A percentile compares a stretch with the other conserved stretches of the same genome.
phyloP scores from a whole-genome alignment of 2,888 invertebrate species.

The Alentia gelatinosa region DNA sequence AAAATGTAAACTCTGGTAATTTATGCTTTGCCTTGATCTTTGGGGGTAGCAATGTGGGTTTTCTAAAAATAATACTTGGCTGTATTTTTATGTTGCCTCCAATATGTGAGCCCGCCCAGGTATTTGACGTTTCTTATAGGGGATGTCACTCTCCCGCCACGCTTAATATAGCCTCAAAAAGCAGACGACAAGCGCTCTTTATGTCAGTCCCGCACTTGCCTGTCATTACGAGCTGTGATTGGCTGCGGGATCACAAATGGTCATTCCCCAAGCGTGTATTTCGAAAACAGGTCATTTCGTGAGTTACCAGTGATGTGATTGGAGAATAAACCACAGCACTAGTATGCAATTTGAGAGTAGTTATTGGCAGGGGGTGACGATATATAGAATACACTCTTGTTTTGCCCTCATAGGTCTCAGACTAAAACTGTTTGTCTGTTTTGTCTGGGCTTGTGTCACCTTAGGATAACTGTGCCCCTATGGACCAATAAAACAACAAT shows the following conservation, averaged over 20 bases:
- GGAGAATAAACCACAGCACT: background rate
- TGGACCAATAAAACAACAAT: background rate
- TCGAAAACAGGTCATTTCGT: background rate
- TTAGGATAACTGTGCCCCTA: background rate
- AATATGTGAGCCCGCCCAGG: too few relatives aligned
- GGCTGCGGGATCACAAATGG: background rate
- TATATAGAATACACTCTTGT: background rate
- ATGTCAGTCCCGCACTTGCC: background rate
- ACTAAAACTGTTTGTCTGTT: background rate
- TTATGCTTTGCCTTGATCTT: too few relatives aligned
- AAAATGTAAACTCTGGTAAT: too few relatives aligned
- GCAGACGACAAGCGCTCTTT: slow-evolving; percentile 29
- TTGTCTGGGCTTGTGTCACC: background rate
- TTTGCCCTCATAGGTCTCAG: background rate
- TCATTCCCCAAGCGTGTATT: background rate
- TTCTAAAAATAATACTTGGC: too few relatives aligned
- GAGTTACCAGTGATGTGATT: too few relatives aligned
- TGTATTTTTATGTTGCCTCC: too few relatives aligned
- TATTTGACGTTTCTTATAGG: background rate
- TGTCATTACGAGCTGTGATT: background rate
- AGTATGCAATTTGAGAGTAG: background rate
- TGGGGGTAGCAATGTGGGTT: too few relatives aligned
- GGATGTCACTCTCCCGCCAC: background rate
- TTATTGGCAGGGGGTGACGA: background rate
- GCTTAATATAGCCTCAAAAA: background rate